phyloP scores from a whole-genome alignment of 2,888 invertebrate species.

The Catocala nupta region DNA sequence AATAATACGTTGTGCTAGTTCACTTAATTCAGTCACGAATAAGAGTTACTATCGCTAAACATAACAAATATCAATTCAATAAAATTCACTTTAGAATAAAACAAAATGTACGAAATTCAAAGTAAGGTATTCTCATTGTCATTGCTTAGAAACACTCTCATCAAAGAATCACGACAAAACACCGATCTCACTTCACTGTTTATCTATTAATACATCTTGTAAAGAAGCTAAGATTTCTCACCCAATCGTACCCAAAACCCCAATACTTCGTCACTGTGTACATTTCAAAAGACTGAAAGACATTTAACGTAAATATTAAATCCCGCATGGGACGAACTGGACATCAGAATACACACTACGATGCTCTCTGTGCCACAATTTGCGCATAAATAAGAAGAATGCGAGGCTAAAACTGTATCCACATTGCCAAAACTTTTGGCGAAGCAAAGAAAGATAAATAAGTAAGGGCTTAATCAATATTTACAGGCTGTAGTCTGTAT shows the following conservation, averaged over 20 bases:
- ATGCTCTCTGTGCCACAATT: constrained; percentile 36
- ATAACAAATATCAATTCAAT: too few species aligned
- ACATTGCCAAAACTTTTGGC: constrained; percentile 44
- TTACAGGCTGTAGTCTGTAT: constrained; percentile 47
- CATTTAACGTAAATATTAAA: constrained; percentile 51
- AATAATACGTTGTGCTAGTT: too few species aligned
- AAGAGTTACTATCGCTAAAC: too few species aligned
- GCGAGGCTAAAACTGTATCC: constrained; percentile 15
- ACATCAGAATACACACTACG: constrained; percentile 19
- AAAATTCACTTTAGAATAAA: too few species aligned
- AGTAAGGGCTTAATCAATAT: constrained; percentile 55
- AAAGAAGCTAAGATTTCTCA: constrained; percentile 19
- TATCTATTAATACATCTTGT: constrained; percentile 18
- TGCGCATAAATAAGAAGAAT: constrained; percentile 48
- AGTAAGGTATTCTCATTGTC: neutral
- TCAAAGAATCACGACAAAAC: constrained; percentile 3
- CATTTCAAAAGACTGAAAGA: constrained; percentile 36
- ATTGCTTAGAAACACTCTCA: neutral
- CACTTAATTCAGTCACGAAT: too few species aligned
- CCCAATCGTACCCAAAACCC: constrained; percentile 10
- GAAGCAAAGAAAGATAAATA: constrained; percentile 38
- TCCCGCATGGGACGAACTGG: constrained; percentile 33
- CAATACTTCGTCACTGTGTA: constrained; percentile 42
- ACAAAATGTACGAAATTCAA: neutral
- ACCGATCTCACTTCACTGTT: neutral